Evolutionary conservation across 2,888 invertebrate species (phyloP), one percentile per base, ranked within the genome.

Genomic region (Crossocerus cetratus): DNA sequence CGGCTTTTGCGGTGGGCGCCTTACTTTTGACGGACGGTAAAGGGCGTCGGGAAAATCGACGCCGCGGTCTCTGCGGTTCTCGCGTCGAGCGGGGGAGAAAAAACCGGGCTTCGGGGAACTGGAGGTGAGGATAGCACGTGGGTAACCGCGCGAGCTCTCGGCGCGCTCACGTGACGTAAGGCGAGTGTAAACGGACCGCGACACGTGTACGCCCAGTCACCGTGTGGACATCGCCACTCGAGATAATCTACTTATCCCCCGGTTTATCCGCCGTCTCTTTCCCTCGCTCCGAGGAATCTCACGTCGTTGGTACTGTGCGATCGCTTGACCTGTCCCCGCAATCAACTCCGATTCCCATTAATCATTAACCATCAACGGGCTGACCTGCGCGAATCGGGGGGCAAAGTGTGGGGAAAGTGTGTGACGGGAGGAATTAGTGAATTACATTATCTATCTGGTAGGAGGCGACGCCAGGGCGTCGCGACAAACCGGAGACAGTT

Each of bases 391-490:
- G 13, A 16, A 16, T 49, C 14, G 45, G 2, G 2, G 49, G 4
- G 3, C 14, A 14, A 16, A 13, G 49, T 49, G 49, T 49, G 49
- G 11, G 18, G n/a, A 21, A 16, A 49, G 49, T 49, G 49, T 74
- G 65, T 65, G 65, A 69, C 69, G 62, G 62, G 32, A 54, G 20
- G 64, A 32, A 42, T 43, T 44, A 59, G 65, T 16, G 49, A 65
- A 45, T 71, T 75, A 59, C 57, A 65, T 71, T 55, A 66, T 61
- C 56, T 58, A 70, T 69, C 59, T 64, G 45, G 58, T 61, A 72
- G 55, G 77, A 73, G 57, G 3, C 63, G 82, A 80, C 75, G 80
- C 75, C 77, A 65, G 58, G 61, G 66, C 70, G 80, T 80, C 82
- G 82, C 75, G 76, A 63, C 69, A 14, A 11, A 66, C 72, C 76